phyloP scores from a whole-genome alignment of 2,113 vertebrate genomes.

The Burhinus oedicnemus region DNA sequence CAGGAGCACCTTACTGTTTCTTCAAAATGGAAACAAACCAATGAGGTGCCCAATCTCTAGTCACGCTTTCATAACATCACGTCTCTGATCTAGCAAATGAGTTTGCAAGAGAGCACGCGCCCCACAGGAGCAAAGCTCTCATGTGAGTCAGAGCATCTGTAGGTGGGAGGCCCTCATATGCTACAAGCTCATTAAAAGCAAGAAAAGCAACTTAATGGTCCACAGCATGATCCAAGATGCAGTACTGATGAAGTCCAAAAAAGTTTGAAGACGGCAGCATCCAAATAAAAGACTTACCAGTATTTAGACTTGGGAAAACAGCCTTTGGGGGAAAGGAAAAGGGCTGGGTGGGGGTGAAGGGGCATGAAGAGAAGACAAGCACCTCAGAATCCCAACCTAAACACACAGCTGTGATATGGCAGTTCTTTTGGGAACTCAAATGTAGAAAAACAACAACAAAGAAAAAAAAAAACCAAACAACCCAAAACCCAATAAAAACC shows the following conservation, averaged over 20 bases:
- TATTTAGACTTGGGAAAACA: neutral
- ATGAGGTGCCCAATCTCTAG: neutral
- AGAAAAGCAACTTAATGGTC: neutral
- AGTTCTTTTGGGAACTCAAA: neutral
- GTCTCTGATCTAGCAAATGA: neutral
- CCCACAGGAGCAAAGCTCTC: neutral
- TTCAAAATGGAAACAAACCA: neutral
- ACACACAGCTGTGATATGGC: rapidly evolving
- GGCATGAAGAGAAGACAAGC: rapidly evolving
- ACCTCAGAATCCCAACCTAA: neutral
- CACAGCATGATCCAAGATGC: neutral
- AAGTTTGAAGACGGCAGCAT: neutral
- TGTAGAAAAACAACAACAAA: neutral
- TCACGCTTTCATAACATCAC: neutral
- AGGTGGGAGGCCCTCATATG: neutral
- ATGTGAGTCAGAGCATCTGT: neutral
- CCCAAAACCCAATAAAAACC: neutral
- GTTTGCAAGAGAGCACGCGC: neutral
- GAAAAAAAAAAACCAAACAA: neutral
- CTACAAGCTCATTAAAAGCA: neutral
- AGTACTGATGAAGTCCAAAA: neutral
- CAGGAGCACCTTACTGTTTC: neutral
- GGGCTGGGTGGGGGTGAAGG: neutral
- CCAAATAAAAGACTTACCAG: neutral
- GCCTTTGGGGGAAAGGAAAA: neutral